A percentile compares a stretch with the other conserved stretches of the same genome.
phyloP scores from a whole-genome alignment of 2,888 invertebrate genomes.

The Zelleria hepariella region DNA sequence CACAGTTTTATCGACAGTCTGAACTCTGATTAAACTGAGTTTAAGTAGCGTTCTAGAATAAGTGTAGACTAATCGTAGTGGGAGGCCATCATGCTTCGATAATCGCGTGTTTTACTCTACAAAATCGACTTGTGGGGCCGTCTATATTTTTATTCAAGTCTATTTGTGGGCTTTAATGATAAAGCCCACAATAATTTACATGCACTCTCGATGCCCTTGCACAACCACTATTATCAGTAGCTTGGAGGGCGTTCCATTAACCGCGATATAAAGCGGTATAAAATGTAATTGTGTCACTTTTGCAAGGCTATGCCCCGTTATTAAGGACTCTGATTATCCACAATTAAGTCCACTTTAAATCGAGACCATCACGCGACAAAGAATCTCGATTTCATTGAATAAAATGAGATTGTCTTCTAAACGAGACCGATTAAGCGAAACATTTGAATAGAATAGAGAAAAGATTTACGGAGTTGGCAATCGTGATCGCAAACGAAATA shows the following conservation, averaged over 20 bases:
- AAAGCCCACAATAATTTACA: background rate
- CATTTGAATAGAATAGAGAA: background rate
- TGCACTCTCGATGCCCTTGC: background rate
- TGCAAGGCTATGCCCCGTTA: background rate
- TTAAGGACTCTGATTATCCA: background rate
- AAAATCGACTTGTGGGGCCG: too few relatives aligned
- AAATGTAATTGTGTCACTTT: background rate
- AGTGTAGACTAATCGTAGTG: too few relatives aligned
- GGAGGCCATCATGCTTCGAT: too few relatives aligned
- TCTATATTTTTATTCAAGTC: too few relatives aligned
- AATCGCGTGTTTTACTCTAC: too few relatives aligned
- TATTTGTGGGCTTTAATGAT: background rate
- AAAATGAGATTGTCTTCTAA: background rate
- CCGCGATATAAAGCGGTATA: background rate
- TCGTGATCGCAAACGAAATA: background rate
- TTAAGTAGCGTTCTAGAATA: too few relatives aligned
- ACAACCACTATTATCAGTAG: background rate
- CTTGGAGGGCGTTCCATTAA: background rate
- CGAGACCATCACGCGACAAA: background rate
- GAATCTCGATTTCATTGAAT: background rate
- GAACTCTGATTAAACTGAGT: too few relatives aligned
- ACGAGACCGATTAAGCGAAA: background rate
- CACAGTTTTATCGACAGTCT: too few relatives aligned
- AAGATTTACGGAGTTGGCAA: background rate
- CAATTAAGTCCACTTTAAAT: background rate